A percentile compares a stretch with the other conserved stretches of the same genome.
Conservation (phyloP, 2,113 vertebrate species). For the Seriola aureovittata region DNA sequence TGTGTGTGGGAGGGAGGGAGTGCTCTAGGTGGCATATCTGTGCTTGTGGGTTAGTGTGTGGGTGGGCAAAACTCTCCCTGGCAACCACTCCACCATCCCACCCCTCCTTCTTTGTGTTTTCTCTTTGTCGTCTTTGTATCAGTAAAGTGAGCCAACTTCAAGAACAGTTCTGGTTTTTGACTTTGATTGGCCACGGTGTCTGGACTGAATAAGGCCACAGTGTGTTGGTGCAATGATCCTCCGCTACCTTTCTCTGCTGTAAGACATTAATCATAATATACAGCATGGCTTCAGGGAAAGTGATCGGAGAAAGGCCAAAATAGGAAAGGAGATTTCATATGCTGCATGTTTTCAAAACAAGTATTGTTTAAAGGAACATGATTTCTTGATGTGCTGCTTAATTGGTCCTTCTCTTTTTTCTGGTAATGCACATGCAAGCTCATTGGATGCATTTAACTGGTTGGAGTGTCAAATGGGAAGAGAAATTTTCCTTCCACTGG, state of each 20-base stretch:
- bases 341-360: background rate
- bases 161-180: constrained; percentile 18
- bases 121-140: constrained; percentile 25
- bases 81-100: background rate
- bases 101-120: background rate
- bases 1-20: background rate
- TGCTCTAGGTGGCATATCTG: constrained; percentile 37
- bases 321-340: background rate
- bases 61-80: constrained; percentile 43
- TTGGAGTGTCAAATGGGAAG: background rate
- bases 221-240: constrained; percentile 19
- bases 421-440: background rate
- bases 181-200: constrained; percentile 31
- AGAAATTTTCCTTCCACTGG: background rate
- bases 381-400: background rate
- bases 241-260: background rate
- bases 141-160: constrained; percentile 21
- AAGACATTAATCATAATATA: constrained; percentile 35
- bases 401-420: background rate
- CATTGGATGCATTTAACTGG: background rate
- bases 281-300: background rate
- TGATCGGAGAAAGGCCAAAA: background rate
- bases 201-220: constrained; percentile 37
- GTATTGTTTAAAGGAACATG: constrained; percentile 15
- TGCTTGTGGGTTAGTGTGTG: constrained; percentile 46